Conservation (phyloP, 1,140 invertebrate species). For the Drosophila malerkotliana region DNA sequence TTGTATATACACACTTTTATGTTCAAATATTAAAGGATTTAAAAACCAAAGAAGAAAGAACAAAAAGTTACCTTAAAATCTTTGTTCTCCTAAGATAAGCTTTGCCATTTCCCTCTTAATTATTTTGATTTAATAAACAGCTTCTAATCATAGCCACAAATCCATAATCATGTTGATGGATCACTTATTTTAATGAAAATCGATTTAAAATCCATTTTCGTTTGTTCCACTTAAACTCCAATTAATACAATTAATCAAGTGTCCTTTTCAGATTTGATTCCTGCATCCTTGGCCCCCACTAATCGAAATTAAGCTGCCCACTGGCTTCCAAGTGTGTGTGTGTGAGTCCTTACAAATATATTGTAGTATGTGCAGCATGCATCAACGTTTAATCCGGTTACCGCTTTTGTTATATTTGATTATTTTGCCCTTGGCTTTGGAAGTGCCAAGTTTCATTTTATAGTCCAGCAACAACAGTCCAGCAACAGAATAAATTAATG, state of each 20-base stretch:
- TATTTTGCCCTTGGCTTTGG: constrained; percentile 54
- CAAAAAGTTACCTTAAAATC: too few relatives aligned
- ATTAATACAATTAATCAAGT: constrained; percentile 36
- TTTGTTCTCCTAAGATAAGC: too few relatives aligned
- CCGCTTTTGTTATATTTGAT: constrained; percentile 38
- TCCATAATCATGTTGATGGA: background rate
- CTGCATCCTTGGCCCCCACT: background rate
- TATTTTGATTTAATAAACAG: too few relatives aligned
- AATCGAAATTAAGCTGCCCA: constrained; percentile 26
- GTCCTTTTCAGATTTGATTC: constrained; percentile 8
- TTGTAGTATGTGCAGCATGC: constrained; percentile 16
- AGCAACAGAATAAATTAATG: constrained; percentile 57
- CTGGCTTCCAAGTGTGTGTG: constrained; percentile 21
- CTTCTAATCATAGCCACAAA: background rate
- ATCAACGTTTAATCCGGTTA: constrained; percentile 44
- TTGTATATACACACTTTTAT: too few relatives aligned
- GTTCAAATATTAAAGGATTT: too few relatives aligned
- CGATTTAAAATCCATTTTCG: background rate
- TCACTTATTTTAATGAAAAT: background rate
- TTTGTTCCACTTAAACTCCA: background rate
- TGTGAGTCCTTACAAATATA: constrained; percentile 13
- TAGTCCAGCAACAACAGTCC: constrained; percentile 23
- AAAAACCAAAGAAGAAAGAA: too few relatives aligned
- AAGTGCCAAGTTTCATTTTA: constrained; percentile 33
- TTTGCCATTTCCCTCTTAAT: too few relatives aligned